These are phyloP conservation scores for Corbicula japonica DNA, from an alignment of 2,888 invertebrate genomes.

Conservation along the genomic window DNA sequence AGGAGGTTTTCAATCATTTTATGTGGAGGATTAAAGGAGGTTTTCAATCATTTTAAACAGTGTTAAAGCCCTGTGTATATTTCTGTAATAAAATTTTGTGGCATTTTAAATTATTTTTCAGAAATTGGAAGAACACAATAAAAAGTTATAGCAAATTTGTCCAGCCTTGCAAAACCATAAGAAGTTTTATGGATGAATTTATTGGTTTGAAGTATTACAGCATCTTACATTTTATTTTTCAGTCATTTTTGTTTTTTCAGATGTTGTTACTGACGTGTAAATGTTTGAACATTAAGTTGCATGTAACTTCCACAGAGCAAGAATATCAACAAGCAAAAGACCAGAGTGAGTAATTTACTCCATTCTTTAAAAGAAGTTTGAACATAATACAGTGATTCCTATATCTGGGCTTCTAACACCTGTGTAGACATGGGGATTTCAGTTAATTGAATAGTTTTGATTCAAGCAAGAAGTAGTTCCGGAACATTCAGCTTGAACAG, in stretches of 20 bases:
- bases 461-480: not conserved
- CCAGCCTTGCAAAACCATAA: no score
- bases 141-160: no score
- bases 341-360: slow-evolving; percentile 42
- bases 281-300: slow-evolving; percentile 71
- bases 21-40: no score
- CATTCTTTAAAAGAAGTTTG: not conserved
- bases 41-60: no score
- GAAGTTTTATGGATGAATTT: no score
- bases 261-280: slow-evolving; percentile 67
- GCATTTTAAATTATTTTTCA: no score
- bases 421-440: not conserved
- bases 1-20: no score
- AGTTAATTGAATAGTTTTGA: not conserved
- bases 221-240: no score
- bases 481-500: not conserved
- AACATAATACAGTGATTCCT: not conserved
- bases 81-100: no score
- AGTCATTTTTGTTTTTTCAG: slow-evolving; percentile 50
- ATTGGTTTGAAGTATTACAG: no score
- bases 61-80: no score
- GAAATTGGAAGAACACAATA: no score
- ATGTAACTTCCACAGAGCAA: slow-evolving; percentile 40
- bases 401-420: not conserved
- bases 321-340: slow-evolving; percentile 38